A percentile compares a stretch with the other conserved stretches of the same genome.
phyloP scores from a whole-genome alignment of 1,140 invertebrate genomes.

The Propsilocerus akamusi region DNA sequence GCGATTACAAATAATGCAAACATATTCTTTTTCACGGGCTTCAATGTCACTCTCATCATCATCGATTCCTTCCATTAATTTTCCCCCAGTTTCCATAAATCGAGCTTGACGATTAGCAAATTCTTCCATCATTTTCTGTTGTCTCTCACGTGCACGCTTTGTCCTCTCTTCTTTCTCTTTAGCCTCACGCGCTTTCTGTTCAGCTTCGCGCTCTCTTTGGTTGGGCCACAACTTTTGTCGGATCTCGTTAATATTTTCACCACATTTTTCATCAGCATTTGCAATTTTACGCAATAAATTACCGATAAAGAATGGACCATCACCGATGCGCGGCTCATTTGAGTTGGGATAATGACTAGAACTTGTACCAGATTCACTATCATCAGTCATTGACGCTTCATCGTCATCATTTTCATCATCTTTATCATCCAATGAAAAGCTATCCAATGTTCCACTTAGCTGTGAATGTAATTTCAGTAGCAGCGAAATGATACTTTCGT shows the following conservation, averaged over 20 bases:
- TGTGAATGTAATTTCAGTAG: conserved; percentile 86
- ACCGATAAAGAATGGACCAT: conserved; percentile 73
- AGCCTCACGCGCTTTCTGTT: conserved; percentile 47
- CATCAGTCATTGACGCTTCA: neutral
- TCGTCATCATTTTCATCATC: conserved; percentile 12
- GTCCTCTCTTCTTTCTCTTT: conserved; percentile 63
- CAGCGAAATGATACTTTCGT: conserved; percentile 83
- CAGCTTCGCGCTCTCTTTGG: conserved; percentile 55
- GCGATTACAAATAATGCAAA: conserved; percentile 92
- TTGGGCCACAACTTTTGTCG: conserved; percentile 56
- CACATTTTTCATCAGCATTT: conserved; percentile 46
- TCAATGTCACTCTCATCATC: conserved; percentile 43
- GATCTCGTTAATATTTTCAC: conserved; percentile 42
- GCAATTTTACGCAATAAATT: conserved; percentile 55
- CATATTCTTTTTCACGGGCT: conserved; percentile 54
- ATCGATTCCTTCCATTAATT: conserved; percentile 38
- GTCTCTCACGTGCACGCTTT: conserved; percentile 66
- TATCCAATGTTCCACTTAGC: conserved; percentile 62
- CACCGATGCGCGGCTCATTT: conserved; percentile 46
- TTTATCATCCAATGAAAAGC: conserved; percentile 34
- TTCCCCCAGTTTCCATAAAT: conserved; percentile 67
- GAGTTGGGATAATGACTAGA: conserved; percentile 11
- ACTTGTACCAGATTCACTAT: conserved; percentile 5
- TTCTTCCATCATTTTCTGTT: conserved; percentile 81
- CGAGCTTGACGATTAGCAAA: conserved; percentile 81